Conservation (phyloP, 2,888 invertebrate species). For the Heliothis peltigera region DNA sequence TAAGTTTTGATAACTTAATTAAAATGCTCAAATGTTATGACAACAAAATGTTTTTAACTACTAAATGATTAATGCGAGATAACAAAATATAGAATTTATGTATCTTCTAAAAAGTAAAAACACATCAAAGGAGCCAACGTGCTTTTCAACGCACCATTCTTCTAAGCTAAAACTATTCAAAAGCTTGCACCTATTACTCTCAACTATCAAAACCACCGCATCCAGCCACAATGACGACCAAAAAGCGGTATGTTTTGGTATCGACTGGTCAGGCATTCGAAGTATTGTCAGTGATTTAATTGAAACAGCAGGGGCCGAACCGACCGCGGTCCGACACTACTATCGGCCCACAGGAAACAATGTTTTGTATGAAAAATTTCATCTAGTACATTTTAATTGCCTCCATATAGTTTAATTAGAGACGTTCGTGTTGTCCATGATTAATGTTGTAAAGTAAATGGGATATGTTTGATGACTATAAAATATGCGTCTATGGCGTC, state of each 20-base stretch:
- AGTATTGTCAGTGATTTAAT: conserved; percentile 89
- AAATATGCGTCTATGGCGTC: conserved; percentile 61
- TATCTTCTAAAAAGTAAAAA: too few species aligned
- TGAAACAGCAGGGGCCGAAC: conserved; percentile 87
- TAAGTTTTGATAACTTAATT: too few species aligned
- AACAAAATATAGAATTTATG: too few species aligned
- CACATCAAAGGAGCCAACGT: not conserved
- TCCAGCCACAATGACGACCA: conserved; percentile 62
- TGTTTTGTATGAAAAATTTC: conserved; percentile 85
- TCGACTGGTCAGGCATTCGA: conserved; percentile 83
- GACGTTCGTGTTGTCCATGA: conserved; percentile 74
- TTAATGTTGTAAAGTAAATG: conserved; percentile 81
- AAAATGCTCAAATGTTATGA: too few species aligned
- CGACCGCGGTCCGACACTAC: conserved; percentile 72
- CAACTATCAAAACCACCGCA: conserved; percentile 71
- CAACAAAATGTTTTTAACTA: too few species aligned
- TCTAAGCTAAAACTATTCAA: not conserved
- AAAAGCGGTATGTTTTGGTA: conserved; percentile 83
- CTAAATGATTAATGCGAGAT: too few species aligned
- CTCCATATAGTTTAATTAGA: conserved; percentile 85
- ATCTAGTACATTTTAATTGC: conserved; percentile 85
- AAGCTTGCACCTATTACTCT: not conserved
- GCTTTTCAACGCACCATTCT: not conserved
- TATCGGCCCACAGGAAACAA: conserved; percentile 82
- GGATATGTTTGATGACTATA: conserved; percentile 72